Base-by-base conservation (phyloP, 2,797 vertebrate genomes). In the Dallia pectoralis region DNA sequence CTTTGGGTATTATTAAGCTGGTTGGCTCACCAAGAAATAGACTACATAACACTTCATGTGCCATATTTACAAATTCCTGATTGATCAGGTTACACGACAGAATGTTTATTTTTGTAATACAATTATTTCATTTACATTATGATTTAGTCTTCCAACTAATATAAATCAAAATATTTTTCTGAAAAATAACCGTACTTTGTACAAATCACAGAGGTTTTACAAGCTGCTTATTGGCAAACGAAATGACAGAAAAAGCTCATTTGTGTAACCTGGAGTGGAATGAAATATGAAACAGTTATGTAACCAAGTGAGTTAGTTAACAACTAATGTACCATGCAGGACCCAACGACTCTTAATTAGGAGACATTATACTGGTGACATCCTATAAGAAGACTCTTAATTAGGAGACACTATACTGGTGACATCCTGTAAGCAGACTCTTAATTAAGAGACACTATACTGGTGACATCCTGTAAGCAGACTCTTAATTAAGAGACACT, bases 141-240 rank as follows among this genome's bases (percentile, higher is more conserved):
- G 59, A 30, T 62, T 27, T 62, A 27, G 59, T 65, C 69, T 71
- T 72, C 18, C 32, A 56, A 59, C 32, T 5, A 56, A 51, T 53
- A 29, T n/a, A 61, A 78, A 77, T 64, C 75, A 7, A 62, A 56
- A 51, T 0, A 32, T 72, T 73, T 56, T 76, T 80, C 70, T 36
- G 25, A 19, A 76, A 69, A 16, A 48, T 74, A 79, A 80, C 53
- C 73, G 44, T 40, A 80, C 71, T 67, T 77, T 75, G 56, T 67
- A 40, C 18, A 40, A 44, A 47, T 44, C 40, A 68, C 19, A 19
- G 71, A 9, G 3, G 40, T 44, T 44, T 44, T 66, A 73, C 62
- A 78, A 81, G 81, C 78, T 77, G 36, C 74, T 81, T 82, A 76
- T 84, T 88, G 85, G 84, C 83, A 86, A 88, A 83, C 65, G 76